These are phyloP conservation scores for Oscarella lobularis DNA, from an alignment of 37 sponge, comb jelly and placozoan genomes.

Conservation along the genomic window DNA sequence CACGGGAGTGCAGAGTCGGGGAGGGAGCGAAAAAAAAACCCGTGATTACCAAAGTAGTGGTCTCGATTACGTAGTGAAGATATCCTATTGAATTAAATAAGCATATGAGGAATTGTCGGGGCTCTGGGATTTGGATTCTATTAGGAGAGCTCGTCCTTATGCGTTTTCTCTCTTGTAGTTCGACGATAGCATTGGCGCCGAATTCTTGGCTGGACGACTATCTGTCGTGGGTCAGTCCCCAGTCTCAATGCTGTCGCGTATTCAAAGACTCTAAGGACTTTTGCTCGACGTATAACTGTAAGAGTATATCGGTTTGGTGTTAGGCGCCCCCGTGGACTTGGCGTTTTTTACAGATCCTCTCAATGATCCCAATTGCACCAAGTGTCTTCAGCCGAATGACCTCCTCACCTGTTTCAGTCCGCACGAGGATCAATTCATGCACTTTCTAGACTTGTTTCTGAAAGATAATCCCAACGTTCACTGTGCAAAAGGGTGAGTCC, in stretches of 20 bases:
- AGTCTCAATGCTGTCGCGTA: constrained; percentile 56
- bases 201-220: constrained; percentile 89
- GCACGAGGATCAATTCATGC: constrained; percentile 16
- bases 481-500: constrained; percentile 22
- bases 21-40: too few relatives aligned
- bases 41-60: too few relatives aligned
- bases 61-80: too few relatives aligned
- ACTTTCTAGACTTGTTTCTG: constrained; percentile 14
- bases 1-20: too few relatives aligned
- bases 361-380: background rate
- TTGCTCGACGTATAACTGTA: constrained; percentile 10
- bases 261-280: constrained; percentile 12
- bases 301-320: too few relatives aligned
- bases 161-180: constrained; percentile 16
- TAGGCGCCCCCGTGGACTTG: too few relatives aligned
- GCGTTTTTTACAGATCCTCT: background rate
- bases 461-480: constrained; percentile 15
- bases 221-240: constrained; percentile 71
- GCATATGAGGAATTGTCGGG: too few relatives aligned
- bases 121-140: too few relatives aligned
- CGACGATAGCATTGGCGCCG: constrained; percentile 62
- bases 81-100: too few relatives aligned
- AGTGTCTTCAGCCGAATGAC: background rate
- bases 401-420: constrained; percentile 20
- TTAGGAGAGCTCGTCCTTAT: background rate